Base-by-base conservation (phyloP, 2,888 invertebrate genomes). In the Drosophila mimetica region DNA sequence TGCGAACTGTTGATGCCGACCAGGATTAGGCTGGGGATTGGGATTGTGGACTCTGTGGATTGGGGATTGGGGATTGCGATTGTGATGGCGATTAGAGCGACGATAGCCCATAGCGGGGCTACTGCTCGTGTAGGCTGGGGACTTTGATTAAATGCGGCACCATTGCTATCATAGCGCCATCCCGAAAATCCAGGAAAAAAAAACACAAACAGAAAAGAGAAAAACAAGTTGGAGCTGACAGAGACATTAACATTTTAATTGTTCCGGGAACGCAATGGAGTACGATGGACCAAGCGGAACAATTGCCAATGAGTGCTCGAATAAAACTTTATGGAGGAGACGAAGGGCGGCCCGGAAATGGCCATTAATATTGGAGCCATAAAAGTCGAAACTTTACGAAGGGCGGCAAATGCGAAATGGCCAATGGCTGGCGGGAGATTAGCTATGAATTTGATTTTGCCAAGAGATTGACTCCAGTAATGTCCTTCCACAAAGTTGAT, bases 231-330 rank as follows among this genome's bases (percentile, higher is more conserved):
- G 46, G 28, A 18, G 13, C 30, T 16, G 28, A 57, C 48, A 37
- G 39, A 11, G 50, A 50, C 55, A 57, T 57, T 63, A 51, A 51
- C 51, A 42, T 61, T 63, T 52, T 64, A 64, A 64, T 64, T 64
- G 52, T 44, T 32, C 44, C 44, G 11, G 34, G 42, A 9, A n/a
- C 8, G 34, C 54, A n/a, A 25, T 36, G 58, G 36, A 44, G 36
- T 44, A 55, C 34, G n/a, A 14, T 28, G 28, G 34, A 30, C 20
- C 58, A 34, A 44, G 60, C 60, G 59, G 25, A 44, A 63, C 64
- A 63, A 63, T 63, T 63, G 63, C 20, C 64, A 25, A 37, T 34
- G 37, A 16, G 20, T 11, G 42, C 8, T 9, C 36, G 42, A 36
- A 63, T 63, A 51, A 63, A 63, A 63, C 8, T 44, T 63, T 37